Evolutionary conservation across 2,113 vertebrate species (phyloP), one percentile per base, ranked within the genome.

Genomic region (Pica pica): DNA sequence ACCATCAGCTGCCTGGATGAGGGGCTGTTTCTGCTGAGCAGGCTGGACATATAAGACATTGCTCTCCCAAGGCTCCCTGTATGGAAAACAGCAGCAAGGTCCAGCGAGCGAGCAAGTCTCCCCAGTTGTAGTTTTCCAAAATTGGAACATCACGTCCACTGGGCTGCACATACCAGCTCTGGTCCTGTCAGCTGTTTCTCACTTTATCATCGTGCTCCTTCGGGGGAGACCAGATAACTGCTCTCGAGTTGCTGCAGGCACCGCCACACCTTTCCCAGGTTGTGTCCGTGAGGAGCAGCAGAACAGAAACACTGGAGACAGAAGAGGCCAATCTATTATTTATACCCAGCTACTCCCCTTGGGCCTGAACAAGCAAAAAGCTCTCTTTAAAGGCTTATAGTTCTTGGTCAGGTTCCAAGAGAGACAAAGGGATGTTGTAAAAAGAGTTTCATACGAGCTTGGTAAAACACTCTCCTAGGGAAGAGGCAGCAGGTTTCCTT

Each of bases 301-400:
- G 50, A 81, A 53, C 69, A 74, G 90, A 74, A 92, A 92, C 23
- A 9, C 76, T 26, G 79, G 61, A 69, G 91, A 89, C 79, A 60
- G 87, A 27, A 79, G 65, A 92, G 85, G 86, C 93, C 86, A 10
- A 93, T 96, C 93, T 92, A 96, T 96, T 96, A 96, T 97, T 96
- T 96, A 97, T 93, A 90, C 28, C 55, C 85, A 90, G 75, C 87
- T 93, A 75, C 92, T 95, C 95, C 95, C 95, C 78, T 93, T 93
- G 94, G 96, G 79, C 92, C 95, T 95, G 95, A 96, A 96, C 96
- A 95, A 96, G 95, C 95, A 96, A 94, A 93, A 96, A 95, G 90
- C 88, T 96, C 73, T 74, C 86, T 91, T 96, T 95, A 96, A 95
- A 96, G 89, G 90, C 90, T 94, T 94, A 65, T 90, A 93, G 87